Percentiles rank a stretch among this genome's conserved stretches.
Evolutionary conservation across 2,888 invertebrate species (phyloP).

Genomic region (Tenthredo distinguenda): DNA sequence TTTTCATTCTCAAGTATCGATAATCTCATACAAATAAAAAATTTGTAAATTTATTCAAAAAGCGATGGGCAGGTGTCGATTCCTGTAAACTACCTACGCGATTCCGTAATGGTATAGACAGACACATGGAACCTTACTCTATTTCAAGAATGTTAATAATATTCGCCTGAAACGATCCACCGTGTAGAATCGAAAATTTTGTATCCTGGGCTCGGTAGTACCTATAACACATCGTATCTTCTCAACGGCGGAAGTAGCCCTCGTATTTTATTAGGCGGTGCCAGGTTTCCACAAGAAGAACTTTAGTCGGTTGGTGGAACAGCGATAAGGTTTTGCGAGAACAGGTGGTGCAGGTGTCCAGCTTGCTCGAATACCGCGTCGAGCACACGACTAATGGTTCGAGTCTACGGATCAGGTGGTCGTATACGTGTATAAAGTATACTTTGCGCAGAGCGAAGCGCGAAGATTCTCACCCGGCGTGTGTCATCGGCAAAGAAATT

Average conservation of each 20-base stretch:
- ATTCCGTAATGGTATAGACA: neutral
- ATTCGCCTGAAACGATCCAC: conserved; percentile 19
- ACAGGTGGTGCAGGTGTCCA: conserved; percentile 78
- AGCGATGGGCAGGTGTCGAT: neutral
- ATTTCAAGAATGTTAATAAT: neutral
- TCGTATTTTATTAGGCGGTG: conserved; percentile 47
- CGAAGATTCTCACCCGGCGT: conserved; percentile 33
- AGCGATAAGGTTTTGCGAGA: conserved; percentile 77
- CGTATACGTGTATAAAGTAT: conserved; percentile 58
- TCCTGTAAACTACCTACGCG: neutral
- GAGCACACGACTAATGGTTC: conserved; percentile 74
- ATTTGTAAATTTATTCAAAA: neutral
- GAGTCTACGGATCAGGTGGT: conserved; percentile 76
- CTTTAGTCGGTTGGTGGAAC: conserved; percentile 61
- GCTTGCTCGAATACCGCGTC: conserved; percentile 72
- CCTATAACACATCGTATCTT: neutral
- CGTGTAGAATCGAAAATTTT: conserved; percentile 24
- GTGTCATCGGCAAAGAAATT: conserved; percentile 15
- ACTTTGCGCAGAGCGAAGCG: conserved; percentile 3
- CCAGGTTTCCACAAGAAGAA: conserved; percentile 31
- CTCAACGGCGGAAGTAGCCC: conserved; percentile 25
- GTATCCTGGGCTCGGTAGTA: neutral
- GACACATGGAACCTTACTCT: neutral
- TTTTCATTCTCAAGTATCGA: neutral
- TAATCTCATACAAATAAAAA: neutral